A percentile compares a stretch with the other conserved stretches of the same genome.
Conservation (phyloP, 2,888 invertebrate genomes). For the Andrena fulva region DNA sequence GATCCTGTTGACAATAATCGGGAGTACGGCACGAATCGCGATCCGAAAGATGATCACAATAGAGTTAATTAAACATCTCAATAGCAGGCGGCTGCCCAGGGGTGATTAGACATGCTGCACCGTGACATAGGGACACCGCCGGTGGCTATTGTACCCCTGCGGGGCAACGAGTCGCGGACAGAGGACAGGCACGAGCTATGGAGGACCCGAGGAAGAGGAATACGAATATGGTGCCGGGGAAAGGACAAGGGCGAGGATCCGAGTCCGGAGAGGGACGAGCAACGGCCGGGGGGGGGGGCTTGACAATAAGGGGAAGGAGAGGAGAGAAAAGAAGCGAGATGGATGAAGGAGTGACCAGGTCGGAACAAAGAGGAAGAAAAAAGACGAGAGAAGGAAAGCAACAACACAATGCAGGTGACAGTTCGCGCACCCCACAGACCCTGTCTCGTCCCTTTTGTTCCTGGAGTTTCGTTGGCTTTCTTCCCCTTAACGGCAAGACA, state of each 20-base stretch:
- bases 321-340: background rate
- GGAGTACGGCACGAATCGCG: slow-evolving; percentile 53
- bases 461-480: slow-evolving; percentile 78
- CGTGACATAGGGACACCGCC: slow-evolving; percentile 78
- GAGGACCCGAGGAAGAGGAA: slow-evolving; percentile 39
- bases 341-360: slow-evolving; percentile 11
- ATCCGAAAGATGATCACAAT: slow-evolving; percentile 75
- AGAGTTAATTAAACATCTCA: slow-evolving; percentile 84
- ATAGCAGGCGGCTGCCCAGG: slow-evolving; percentile 82
- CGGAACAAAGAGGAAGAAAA: slow-evolving; percentile 55
- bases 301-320: slow-evolving; percentile 18
- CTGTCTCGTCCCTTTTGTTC: slow-evolving; percentile 76
- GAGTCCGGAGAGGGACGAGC: background rate
- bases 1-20: slow-evolving; percentile 65
- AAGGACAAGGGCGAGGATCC: background rate
- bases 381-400: slow-evolving; percentile 61
- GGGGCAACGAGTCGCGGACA: slow-evolving; percentile 48
- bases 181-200: slow-evolving; percentile 37
- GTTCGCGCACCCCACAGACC: slow-evolving; percentile 75
- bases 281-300: background rate
- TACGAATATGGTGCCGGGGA: slow-evolving; percentile 3
- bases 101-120: slow-evolving; percentile 82
- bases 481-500: slow-evolving; percentile 76
- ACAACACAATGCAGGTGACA: slow-evolving; percentile 82
- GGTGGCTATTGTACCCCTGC: slow-evolving; percentile 78